Base-by-base conservation (phyloP, 2,113 vertebrate species). In the Balaeniceps rex region DNA sequence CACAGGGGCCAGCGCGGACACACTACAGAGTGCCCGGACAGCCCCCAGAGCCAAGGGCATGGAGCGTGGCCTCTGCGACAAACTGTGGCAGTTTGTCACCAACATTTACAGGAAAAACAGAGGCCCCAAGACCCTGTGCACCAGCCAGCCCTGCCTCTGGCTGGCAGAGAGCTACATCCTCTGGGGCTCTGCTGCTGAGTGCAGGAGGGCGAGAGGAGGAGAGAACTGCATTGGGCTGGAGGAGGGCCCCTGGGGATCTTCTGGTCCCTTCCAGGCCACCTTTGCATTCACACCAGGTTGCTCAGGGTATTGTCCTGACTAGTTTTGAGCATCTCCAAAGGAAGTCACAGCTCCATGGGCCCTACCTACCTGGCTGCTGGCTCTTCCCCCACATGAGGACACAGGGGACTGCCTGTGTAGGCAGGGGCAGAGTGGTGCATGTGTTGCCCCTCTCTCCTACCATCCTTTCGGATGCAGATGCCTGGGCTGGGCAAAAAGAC, bases 321-420 rank as follows among this genome's bases (percentile, higher is more conserved):
- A 4, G 3, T 17, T 12, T 6, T 7, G 36, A 63, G 46, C 44
- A 3, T 38, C 60, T 38, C 60, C 46, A 33, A 14, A 38, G 64
- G 68, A 0, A 7, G 7, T 21, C 60, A 8, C 47, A 8, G 33
- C 57, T 19, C 70, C 10, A 0, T 3, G 21, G 60, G 40, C 65
- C 14, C 18, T 36, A 1, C 42, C 64, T 31, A 8, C 13, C 52
- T 23, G 31, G 28, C 36, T 61, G 40, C 33, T 36, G 47, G 16
- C 71, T 79, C 33, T 38, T 49, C 5, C n/a, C 49, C 9, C 1
- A 0, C 1, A 0, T 0, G 4, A 63, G 51, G 26, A 18, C 36
- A 1, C 6, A 44, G 0, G 19, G 71, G 12, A 0, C 13, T 3
- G 29, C 28, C 22, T 5, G 14, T 0, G 7, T 0, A 5, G 9